Conservation (phyloP, 1,140 invertebrate genomes). For the Drosophila trapezifrons region DNA sequence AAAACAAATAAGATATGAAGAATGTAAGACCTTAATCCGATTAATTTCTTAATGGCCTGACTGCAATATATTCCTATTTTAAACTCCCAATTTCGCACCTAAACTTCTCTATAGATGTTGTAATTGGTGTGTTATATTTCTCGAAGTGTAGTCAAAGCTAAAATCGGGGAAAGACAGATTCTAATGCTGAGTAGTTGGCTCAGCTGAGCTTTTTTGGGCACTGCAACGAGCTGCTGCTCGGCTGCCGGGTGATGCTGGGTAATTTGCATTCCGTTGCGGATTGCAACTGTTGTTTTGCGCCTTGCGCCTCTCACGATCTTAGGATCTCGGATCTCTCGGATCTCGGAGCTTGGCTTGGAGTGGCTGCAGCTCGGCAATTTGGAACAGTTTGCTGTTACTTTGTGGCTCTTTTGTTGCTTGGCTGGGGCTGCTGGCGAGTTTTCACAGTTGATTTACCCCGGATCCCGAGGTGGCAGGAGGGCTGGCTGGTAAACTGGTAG, state of each 20-base stretch:
- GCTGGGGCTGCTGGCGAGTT: slow-evolving; percentile 42
- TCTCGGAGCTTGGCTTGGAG: not conserved
- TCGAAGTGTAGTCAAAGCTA: not conserved
- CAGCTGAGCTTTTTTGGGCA: slow-evolving; percentile 31
- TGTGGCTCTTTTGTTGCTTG: slow-evolving; percentile 20
- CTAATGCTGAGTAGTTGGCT: slow-evolving; percentile 49
- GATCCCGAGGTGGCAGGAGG: slow-evolving; percentile 30
- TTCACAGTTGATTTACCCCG: slow-evolving; percentile 78
- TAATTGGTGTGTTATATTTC: not conserved
- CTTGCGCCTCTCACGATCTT: slow-evolving; percentile 78
- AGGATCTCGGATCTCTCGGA: slow-evolving; percentile 17
- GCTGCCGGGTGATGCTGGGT: slow-evolving; percentile 20
- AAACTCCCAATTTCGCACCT: too few relatives aligned
- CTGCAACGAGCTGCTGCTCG: slow-evolving; percentile 5
- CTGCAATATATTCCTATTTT: too few relatives aligned
- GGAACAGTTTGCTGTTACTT: slow-evolving; percentile 64
- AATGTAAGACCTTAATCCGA: too few relatives aligned
- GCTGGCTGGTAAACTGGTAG: slow-evolving; percentile 48
- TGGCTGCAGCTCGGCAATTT: slow-evolving; percentile 61
- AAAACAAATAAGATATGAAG: too few relatives aligned
- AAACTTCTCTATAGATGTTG: too few relatives aligned
- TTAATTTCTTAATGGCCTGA: too few relatives aligned
- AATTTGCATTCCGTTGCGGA: slow-evolving; percentile 83
- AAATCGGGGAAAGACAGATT: slow-evolving; percentile 44
- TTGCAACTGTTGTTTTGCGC: slow-evolving; percentile 84